These are phyloP conservation scores for Chesias legatella DNA, from an alignment of 2,888 invertebrate genomes.

Conservation along the genomic window DNA sequence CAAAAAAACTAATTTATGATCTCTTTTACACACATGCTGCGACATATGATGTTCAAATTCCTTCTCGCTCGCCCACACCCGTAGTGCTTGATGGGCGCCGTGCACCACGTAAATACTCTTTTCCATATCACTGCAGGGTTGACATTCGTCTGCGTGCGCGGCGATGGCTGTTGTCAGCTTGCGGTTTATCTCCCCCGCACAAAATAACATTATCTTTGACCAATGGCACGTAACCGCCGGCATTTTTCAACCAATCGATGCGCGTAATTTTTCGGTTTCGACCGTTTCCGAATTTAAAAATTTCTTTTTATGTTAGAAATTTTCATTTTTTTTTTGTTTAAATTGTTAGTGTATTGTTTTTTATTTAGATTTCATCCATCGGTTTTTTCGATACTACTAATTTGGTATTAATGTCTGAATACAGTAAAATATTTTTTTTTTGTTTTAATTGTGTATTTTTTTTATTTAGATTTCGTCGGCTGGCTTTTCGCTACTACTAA, in stretches of 20 bases:
- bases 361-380: too few species aligned
- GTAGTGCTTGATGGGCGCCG: conserved; percentile 35
- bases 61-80: conserved; percentile 50
- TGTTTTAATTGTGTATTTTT: too few species aligned
- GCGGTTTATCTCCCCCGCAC: conserved; percentile 73
- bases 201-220: conserved; percentile 77
- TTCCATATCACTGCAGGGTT: conserved; percentile 29
- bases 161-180: conserved; percentile 62
- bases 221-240: conserved; percentile 67
- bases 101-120: conserved; percentile 29
- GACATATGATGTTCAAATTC: conserved; percentile 41
- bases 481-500: too few species aligned
- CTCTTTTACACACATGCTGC: conserved; percentile 42
- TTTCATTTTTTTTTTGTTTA: conserved; percentile 26
- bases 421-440: too few species aligned
- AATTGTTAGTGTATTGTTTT: not conserved
- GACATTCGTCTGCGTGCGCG: conserved; percentile 29
- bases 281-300: conserved; percentile 49
- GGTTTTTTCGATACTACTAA: too few species aligned
- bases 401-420: too few species aligned
- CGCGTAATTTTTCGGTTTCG: conserved; percentile 50
- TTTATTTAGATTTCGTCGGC: too few species aligned
- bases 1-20: conserved; percentile 28
- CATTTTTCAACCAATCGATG: conserved; percentile 70
- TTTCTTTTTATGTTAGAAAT: conserved; percentile 41